These are phyloP conservation scores for Branchinecta lynchi DNA, from an alignment of 1,140 invertebrate species.

Conservation along the genomic window DNA sequence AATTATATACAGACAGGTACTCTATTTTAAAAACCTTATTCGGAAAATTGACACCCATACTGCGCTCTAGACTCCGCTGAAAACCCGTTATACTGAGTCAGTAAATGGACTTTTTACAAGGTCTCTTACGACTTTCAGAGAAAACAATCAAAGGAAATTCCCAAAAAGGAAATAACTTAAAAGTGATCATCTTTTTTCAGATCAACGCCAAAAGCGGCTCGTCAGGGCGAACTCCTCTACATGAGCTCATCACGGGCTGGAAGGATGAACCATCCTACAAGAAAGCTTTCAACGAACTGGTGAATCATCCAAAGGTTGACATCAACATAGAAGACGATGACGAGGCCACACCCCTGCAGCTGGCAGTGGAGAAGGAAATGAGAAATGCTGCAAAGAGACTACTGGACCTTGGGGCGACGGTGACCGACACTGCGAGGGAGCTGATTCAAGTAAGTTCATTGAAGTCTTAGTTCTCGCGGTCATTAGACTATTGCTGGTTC, in stretches of 20 bases:
- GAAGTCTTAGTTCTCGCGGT: too few relatives aligned
- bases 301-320: slow-evolving; percentile 17
- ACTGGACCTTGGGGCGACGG: slow-evolving; percentile 14
- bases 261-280: slow-evolving; percentile 12
- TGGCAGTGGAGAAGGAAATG: slow-evolving; percentile 17
- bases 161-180: too few relatives aligned
- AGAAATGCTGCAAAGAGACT: slow-evolving; percentile 15
- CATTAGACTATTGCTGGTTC: too few relatives aligned
- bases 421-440: slow-evolving; percentile 3
- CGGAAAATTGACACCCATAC: too few relatives aligned
- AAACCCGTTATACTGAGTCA: too few relatives aligned
- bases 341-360: slow-evolving; percentile 16
- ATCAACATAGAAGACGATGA: slow-evolving; percentile 19
- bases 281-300: slow-evolving; percentile 16
- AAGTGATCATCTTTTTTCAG: neutral
- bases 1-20: too few relatives aligned
- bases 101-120: too few relatives aligned
- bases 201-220: slow-evolving; percentile 15
- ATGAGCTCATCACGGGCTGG: slow-evolving; percentile 19
- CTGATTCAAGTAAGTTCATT: neutral
- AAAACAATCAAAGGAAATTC: too few relatives aligned
- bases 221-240: slow-evolving; percentile 17
- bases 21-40: too few relatives aligned
- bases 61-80: too few relatives aligned
- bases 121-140: too few relatives aligned